phyloP scores from a whole-genome alignment of 2,797 vertebrate genomes.

The Gadopsis bispinosus region DNA sequence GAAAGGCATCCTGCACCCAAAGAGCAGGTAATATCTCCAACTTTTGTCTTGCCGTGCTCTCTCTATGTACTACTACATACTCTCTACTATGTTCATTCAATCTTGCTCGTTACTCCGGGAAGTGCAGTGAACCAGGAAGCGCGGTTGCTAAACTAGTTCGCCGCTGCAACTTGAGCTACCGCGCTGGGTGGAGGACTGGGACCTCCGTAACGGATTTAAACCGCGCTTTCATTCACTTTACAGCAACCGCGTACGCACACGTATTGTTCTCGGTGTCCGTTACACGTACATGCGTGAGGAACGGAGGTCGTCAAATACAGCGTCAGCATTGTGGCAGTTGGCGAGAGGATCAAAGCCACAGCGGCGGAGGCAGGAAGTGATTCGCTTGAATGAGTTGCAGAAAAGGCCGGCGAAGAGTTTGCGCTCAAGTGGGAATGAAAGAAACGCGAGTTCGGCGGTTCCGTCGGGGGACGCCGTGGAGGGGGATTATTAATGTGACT shows the following conservation, averaged over 20 bases:
- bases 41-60: conserved; percentile 13
- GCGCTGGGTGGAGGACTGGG: conserved; percentile 54
- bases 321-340: conserved; percentile 32
- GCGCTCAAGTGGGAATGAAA: background rate
- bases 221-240: background rate
- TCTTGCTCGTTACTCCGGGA: conserved; percentile 36
- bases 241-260: rapidly evolving
- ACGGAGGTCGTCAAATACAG: background rate
- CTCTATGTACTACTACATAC: background rate
- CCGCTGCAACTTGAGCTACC: conserved; percentile 56
- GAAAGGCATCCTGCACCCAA: conserved; percentile 72
- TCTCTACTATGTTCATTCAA: no score
- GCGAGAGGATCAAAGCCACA: conserved; percentile 41
- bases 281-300: rapidly evolving
- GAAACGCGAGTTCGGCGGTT: background rate
- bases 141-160: conserved; percentile 28
- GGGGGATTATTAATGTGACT: background rate
- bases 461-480: no score
- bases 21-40: conserved; percentile 76
- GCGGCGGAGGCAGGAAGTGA: conserved; percentile 83
- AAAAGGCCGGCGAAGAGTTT: conserved; percentile 37
- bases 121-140: conserved; percentile 81
- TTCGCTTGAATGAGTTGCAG: conserved; percentile 75
- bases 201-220: conserved; percentile 24
- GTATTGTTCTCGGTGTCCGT: rapidly evolving